A percentile compares a stretch with the other conserved stretches of the same genome.
Evolutionary conservation across 2,797 vertebrate genomes (phyloP).

Genomic region (Sphenopsis melanotis): DNA sequence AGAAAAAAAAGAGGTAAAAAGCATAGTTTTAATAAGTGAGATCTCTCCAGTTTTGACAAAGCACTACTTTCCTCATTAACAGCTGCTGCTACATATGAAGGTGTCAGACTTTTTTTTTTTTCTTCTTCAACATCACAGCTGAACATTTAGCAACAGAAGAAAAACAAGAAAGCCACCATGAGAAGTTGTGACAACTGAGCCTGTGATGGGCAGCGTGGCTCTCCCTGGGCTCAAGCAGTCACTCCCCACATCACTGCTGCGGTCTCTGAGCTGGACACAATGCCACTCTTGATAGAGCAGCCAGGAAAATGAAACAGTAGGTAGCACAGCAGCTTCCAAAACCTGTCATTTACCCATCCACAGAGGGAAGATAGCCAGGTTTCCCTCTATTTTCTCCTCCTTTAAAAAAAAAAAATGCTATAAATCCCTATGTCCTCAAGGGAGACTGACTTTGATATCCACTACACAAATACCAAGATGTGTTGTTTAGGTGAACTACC

Average conservation of each 20-base stretch:
- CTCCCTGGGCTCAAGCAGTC: background rate
- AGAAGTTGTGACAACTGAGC: background rate
- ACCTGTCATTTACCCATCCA: background rate
- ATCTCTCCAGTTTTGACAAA: background rate
- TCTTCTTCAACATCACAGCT: background rate
- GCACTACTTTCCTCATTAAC: background rate
- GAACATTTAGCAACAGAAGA: background rate
- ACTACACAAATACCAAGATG: background rate
- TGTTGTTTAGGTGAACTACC: background rate
- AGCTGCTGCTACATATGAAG: accelerated
- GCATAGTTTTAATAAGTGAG: background rate
- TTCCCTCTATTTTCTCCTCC: background rate
- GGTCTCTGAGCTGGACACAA: background rate
- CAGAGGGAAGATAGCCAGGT: background rate
- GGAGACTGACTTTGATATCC: background rate
- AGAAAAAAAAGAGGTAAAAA: background rate
- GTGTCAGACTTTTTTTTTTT: background rate
- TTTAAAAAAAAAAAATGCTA: background rate
- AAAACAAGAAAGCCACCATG: background rate
- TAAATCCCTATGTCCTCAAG: background rate
- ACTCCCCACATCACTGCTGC: background rate
- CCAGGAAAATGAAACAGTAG: background rate
- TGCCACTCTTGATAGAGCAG: background rate
- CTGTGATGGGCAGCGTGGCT: background rate
- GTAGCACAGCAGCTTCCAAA: background rate